Evolutionary conservation across 2,113 vertebrate species (phyloP), one percentile per base, ranked within the genome.

Genomic region (Caloenas nicobarica): DNA sequence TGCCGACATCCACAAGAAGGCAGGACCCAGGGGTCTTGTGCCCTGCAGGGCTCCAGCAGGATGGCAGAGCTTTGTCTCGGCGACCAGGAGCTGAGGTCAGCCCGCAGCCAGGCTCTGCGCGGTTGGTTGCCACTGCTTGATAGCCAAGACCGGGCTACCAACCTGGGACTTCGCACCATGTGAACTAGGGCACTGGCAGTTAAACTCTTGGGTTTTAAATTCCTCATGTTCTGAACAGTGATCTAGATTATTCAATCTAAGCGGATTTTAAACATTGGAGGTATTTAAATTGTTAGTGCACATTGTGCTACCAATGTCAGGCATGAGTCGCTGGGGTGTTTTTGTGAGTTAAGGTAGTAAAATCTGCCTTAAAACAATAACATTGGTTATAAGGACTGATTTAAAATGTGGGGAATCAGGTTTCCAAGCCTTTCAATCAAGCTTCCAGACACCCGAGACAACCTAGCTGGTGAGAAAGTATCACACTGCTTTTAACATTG

Each of bases 161-260:
- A 8, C 0, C 4, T 31, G 48, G 38, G 78, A 84, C 53, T 42
- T 94, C 68, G 86, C 34, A 66, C 36, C 62, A 44, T 16, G 73
- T 51, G 83, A 96, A 85, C 61, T 68, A 64, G 82, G 81, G 89
- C 79, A 88, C 1, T 82, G 68, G 60, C 64, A 90, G 42, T 86
- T 88, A 90, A 96, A 91, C 48, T 11, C 1, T 1, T 25, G 40
- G 54, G 54, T 26, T 96, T 96, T 82, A 95, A 91, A 95, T 95
- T 96, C 93, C 81, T 95, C 54, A 14, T 62, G 95, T 91, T 89
- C 77, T 86, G 66, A 96, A 18, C 70, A 33, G 44, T 0, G 8
- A 88, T 87, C 72, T 73, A 82, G 81, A 91, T 92, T 91, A 94
- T 53, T 93, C 77, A 70, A 64, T 86, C 72, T 95, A 96, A 97